Evolutionary conservation across 1,140 invertebrate genomes (phyloP), one percentile per base, ranked within the genome.

Genomic region (Littorina saxatilis): DNA sequence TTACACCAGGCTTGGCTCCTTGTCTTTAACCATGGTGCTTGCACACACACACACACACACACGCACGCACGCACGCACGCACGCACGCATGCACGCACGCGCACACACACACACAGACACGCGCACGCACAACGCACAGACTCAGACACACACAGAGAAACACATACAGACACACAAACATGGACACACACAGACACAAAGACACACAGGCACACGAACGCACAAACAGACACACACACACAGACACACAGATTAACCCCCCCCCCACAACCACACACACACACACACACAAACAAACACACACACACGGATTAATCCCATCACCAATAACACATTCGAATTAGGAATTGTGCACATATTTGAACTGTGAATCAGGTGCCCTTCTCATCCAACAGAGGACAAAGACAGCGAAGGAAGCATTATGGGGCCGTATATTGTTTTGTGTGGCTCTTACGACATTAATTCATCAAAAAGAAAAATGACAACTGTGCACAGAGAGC

Each of bases 61-160:
- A 50, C 32, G 20, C 76, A 50, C 76, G 35, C 76, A 37, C 55
- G 35, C 76, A 50, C 55, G 7, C 76, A 50, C 55, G 35, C 76
- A 58, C n/a, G 23, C n/a, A 58, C n/a, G 23, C n/a, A 58, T 23
- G n/a, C 55, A 58, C 55, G n/a, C n/a, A 58, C n/a, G n/a, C n/a
- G n/a, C n/a, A 58, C n/a, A 58, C n/a, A 58, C n/a, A 58, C 55
- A 58, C n/a, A 58, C 55, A 58, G 4, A 58, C 55, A 58, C n/a
- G n/a, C 55, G n/a, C n/a, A 58, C n/a, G n/a, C n/a, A 27, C 15
- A 27, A 47, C 55, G 4, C 15, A 17, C n/a, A 23, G 9, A 58
- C 55, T 11, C 55, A 58, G 0, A 27, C 29, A 27, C 27, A 27
- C 29, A 27, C 29, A 27, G 27, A 63, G 27, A 27, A 5, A 7